phyloP scores from a whole-genome alignment of 2,888 invertebrate genomes.

The Uloborus plumipes region DNA sequence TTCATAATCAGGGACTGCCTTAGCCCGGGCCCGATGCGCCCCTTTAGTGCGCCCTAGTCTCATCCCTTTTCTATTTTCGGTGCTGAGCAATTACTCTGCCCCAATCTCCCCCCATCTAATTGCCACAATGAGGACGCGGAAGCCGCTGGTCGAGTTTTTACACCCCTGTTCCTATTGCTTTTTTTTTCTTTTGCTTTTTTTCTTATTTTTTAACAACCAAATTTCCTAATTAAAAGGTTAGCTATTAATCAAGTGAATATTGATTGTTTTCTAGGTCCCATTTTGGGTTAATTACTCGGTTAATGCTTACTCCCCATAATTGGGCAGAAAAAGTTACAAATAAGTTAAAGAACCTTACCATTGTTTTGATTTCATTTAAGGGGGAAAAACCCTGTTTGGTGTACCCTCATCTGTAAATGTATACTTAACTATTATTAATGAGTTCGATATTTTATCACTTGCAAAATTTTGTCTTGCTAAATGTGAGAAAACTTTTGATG shows the following conservation, averaged over 20 bases:
- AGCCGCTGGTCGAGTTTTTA: slow-evolving; percentile 31
- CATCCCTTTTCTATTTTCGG: slow-evolving; percentile 52
- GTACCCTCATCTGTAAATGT: no score
- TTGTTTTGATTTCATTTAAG: not conserved
- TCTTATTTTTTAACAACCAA: slow-evolving; percentile 5
- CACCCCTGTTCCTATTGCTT: not conserved
- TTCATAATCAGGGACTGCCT: slow-evolving; percentile 61
- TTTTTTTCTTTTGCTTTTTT: not conserved
- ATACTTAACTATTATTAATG: no score
- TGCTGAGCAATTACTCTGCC: slow-evolving; percentile 52
- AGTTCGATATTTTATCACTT: no score
- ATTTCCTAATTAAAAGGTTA: slow-evolving; percentile 57
- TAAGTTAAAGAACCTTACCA: not conserved
- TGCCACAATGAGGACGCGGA: slow-evolving; percentile 27
- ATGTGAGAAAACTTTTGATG: no score
- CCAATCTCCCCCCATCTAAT: slow-evolving; percentile 49
- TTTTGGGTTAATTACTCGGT: slow-evolving; percentile 53
- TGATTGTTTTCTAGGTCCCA: slow-evolving; percentile 37
- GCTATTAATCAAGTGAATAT: slow-evolving; percentile 53
- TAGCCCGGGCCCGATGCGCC: slow-evolving; percentile 36
- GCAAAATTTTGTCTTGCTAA: no score
- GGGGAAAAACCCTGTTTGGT: no score
- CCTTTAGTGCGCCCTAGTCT: slow-evolving; percentile 42
- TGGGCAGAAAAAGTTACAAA: slow-evolving; percentile 22
- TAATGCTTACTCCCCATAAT: slow-evolving; percentile 51